Conservation (phyloP, 2,888 invertebrate genomes). For the Latheticus oryzae region DNA sequence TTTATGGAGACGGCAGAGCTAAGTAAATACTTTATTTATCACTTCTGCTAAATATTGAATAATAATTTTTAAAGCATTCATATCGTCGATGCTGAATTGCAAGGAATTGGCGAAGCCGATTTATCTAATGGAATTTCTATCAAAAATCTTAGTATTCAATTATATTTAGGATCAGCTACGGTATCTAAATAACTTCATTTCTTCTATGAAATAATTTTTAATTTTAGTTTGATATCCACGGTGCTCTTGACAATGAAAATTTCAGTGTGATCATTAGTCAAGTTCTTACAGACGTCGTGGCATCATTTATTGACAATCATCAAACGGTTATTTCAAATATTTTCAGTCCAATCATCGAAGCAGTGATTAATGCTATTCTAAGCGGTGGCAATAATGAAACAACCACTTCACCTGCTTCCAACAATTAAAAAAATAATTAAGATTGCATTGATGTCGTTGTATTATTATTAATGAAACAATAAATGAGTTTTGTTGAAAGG, state of each 20-base stretch:
- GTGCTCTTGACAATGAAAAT: slow-evolving; percentile 54
- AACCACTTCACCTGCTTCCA: background rate
- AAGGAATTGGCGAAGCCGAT: slow-evolving; percentile 6
- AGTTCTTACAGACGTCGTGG: slow-evolving; percentile 51
- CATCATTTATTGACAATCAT: slow-evolving; percentile 50
- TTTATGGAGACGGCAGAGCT: slow-evolving; percentile 27
- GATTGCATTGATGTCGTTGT: no score
- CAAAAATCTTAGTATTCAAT: slow-evolving; percentile 15
- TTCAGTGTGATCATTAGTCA: slow-evolving; percentile 51
- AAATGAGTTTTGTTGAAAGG: no score
- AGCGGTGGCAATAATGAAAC: background rate
- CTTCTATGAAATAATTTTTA: background rate
- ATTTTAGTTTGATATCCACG: slow-evolving; percentile 56
- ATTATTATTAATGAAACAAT: no score
- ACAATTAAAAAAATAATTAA: no score
- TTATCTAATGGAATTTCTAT: slow-evolving; percentile 10
- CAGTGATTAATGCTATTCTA: slow-evolving; percentile 45
- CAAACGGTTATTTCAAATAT: slow-evolving; percentile 48
- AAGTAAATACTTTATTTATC: slow-evolving; percentile 13
- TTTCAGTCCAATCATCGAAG: slow-evolving; percentile 52
- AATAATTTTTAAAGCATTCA: slow-evolving; percentile 15
- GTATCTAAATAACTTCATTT: slow-evolving; percentile 10
- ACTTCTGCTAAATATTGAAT: no score
- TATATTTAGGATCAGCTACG: slow-evolving; percentile 11
- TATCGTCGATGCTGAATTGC: slow-evolving; percentile 12